Evolutionary conservation across 2,113 vertebrate genomes (phyloP).

Genomic region (Solea solea): DNA sequence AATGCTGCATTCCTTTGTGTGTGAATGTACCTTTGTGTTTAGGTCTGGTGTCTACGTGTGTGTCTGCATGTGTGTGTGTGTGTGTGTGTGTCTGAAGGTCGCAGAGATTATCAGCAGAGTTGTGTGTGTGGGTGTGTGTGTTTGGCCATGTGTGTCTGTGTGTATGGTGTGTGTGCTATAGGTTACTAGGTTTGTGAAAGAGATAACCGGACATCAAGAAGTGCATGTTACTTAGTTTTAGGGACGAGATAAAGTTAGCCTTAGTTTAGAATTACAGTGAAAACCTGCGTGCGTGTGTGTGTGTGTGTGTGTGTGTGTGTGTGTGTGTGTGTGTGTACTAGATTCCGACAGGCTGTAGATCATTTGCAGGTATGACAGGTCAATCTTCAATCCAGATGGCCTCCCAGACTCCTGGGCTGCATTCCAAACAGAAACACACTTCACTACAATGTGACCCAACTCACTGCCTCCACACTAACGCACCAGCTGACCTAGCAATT

Average conservation of each 20-base stretch:
- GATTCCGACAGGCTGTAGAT: constrained; percentile 63
- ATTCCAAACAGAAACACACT: constrained; percentile 54
- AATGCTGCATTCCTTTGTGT: not conserved
- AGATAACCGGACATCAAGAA: not conserved
- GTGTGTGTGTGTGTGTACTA: constrained; percentile 24
- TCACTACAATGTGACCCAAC: constrained; percentile 21
- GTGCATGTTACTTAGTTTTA: too few species aligned
- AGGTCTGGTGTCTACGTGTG: constrained; percentile 5
- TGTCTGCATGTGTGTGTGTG: not conserved
- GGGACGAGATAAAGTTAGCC: too few species aligned
- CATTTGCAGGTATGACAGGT: constrained; percentile 66
- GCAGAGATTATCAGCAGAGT: constrained; percentile 11
- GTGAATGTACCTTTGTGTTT: not conserved
- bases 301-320: constrained; percentile 27
- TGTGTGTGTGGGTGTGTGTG: constrained; percentile 4
- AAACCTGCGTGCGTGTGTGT: constrained; percentile 1
- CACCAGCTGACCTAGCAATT: not conserved
- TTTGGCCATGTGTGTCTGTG: constrained; percentile 4
- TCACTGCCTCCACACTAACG: not conserved
- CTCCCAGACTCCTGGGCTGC: constrained; percentile 45
- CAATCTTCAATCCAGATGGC: constrained; percentile 75
- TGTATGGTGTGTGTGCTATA: not conserved
- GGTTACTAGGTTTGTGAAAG: not conserved
- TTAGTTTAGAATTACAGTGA: too few species aligned
- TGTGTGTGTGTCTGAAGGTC: constrained; percentile 26